A percentile compares a stretch with the other conserved stretches of the same genome.
Conservation (phyloP, 1,140 invertebrate genomes). For the Neodiprion pinetum region DNA sequence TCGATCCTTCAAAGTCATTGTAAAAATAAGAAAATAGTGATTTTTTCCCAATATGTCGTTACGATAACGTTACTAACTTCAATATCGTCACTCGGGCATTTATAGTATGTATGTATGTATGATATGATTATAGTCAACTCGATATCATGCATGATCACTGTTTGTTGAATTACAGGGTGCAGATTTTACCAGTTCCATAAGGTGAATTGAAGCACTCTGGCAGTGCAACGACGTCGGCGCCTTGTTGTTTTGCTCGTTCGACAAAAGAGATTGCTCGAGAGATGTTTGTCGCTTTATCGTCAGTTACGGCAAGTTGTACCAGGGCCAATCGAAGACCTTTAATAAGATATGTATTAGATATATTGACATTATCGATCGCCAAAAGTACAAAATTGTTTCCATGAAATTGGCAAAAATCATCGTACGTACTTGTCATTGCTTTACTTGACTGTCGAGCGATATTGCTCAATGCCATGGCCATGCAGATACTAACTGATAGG, state of each 20-base stretch:
- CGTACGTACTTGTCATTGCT: slow-evolving; percentile 46
- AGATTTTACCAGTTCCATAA: slow-evolving; percentile 81
- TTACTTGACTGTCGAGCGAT: slow-evolving; percentile 26
- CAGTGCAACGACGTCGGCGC: slow-evolving; percentile 80
- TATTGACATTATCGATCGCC: background rate
- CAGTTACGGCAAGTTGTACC: slow-evolving; percentile 79
- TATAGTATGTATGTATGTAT: too few relatives aligned
- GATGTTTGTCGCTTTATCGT: slow-evolving; percentile 80
- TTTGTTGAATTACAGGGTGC: too few relatives aligned
- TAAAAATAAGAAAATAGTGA: too few relatives aligned
- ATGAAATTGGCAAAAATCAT: background rate
- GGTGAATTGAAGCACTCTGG: slow-evolving; percentile 96
- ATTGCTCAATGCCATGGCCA: slow-evolving; percentile 29
- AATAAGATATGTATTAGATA: slow-evolving; percentile 22
- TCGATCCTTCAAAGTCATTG: too few relatives aligned
- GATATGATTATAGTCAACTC: too few relatives aligned
- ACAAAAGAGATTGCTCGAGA: slow-evolving; percentile 75
- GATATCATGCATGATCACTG: too few relatives aligned
- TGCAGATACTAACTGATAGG: slow-evolving; percentile 26
- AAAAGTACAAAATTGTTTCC: background rate
- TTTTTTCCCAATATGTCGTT: too few relatives aligned
- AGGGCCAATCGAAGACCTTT: slow-evolving; percentile 70
- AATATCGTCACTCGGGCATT: too few relatives aligned
- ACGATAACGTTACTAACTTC: too few relatives aligned
- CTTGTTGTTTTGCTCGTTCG: slow-evolving; percentile 73